A percentile compares a stretch with the other conserved stretches of the same genome.
Evolutionary conservation across 1,140 invertebrate species (phyloP).

Genomic region (Diabrotica virgifera): DNA sequence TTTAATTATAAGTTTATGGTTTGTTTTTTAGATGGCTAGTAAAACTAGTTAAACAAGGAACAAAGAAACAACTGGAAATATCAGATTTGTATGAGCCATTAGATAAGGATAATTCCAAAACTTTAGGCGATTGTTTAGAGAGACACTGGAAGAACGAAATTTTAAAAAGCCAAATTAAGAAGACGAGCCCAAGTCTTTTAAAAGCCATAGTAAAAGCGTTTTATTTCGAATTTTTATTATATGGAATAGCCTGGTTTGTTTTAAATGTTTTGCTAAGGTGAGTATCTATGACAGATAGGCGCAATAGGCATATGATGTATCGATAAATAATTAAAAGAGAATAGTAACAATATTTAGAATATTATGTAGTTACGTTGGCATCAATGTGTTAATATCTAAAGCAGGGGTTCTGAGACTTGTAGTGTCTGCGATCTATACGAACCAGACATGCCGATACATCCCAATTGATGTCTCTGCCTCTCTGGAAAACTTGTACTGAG

Average conservation of each 20-base stretch:
- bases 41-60: slow-evolving; percentile 31
- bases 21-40: slow-evolving; percentile 36
- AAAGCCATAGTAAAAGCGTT: slow-evolving; percentile 50
- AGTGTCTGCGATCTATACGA: no score
- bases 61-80: slow-evolving; percentile 28
- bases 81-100: slow-evolving; percentile 34
- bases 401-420: no score
- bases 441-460: no score
- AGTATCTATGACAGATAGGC: neutral
- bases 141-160: slow-evolving; percentile 52
- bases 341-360: no score
- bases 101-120: slow-evolving; percentile 35
- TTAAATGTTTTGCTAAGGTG: neutral
- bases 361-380: no score
- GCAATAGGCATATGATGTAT: no score
- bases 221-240: slow-evolving; percentile 45
- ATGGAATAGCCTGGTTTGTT: slow-evolving; percentile 32
- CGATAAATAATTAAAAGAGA: no score
- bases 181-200: slow-evolving; percentile 37
- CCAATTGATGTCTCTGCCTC: no score
- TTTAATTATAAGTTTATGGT: neutral
- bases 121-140: slow-evolving; percentile 49
- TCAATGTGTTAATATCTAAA: no score
- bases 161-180: slow-evolving; percentile 16
- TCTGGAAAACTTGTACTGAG: no score